Evolutionary conservation across 2,113 vertebrate genomes (phyloP), one percentile per base, ranked within the genome.

Genomic region (Sylvietta virens): DNA sequence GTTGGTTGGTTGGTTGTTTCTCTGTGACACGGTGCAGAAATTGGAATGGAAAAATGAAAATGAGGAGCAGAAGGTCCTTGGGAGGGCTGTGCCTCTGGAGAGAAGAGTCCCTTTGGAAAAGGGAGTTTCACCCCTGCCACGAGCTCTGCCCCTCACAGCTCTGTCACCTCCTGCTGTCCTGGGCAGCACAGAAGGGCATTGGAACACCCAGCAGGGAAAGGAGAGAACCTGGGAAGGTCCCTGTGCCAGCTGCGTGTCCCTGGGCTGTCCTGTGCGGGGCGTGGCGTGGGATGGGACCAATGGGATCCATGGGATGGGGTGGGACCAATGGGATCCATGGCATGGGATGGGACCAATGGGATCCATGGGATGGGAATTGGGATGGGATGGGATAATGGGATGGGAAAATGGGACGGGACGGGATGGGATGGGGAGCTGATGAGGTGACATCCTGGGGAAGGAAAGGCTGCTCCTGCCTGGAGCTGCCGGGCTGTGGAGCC

Each of bases 371-470:
- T 8, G 53, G 53, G 17, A 44, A 12, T 6, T 54, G 12, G 50
- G 19, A 30, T 16, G 35, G 67, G 12, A 33, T 6, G 39, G 51
- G 7, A 21, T 4, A 22, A 48, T 21, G 40, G 40, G 28, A 31
- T 19, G 16, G 37, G 6, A 8, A n/a, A n/a, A n/a, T n/a, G n/a
- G n/a, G n/a, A n/a, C n/a, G n/a, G n/a, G n/a, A n/a, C n/a, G n/a
- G n/a, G n/a, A 50, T 5, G 51, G 53, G 9, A n/a, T 3, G 6
- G 2, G 31, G 5, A 53, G 35, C 51, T 22, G 19, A 1, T 1
- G 30, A 47, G 27, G 24, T n/a, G n/a, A n/a, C n/a, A n/a, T 21
- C 26, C 56, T 6, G 6, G 44, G 22, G 20, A 11, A 23, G 30
- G n/a, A 51, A 24, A 17, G 24, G 50, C 54, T 88, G 62, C 1